Conservation (phyloP, 2,113 vertebrate species). For the Campylomormyrus tamandua region DNA sequence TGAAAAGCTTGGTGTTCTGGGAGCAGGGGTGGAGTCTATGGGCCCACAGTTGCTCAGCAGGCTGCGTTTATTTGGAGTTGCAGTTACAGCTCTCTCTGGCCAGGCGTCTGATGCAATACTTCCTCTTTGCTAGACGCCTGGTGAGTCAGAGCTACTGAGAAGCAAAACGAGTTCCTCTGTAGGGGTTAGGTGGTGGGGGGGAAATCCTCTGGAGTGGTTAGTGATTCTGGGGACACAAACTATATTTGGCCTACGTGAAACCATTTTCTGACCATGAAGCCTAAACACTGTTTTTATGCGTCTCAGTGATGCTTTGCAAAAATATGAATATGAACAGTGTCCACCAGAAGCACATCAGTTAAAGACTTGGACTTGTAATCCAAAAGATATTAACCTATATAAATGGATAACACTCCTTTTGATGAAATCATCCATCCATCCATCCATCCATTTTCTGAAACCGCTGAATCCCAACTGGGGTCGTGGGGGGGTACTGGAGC, state of each 20-base stretch:
- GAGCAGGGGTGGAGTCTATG: neutral
- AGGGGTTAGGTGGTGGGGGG: neutral
- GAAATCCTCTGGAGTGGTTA: neutral
- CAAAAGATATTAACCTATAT: neutral
- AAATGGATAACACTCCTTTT: neutral
- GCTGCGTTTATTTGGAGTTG: neutral
- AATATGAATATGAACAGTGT: neutral
- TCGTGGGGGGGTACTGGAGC: no score
- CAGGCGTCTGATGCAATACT: conserved; percentile 37
- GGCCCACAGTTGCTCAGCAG: neutral
- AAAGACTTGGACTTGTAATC: neutral
- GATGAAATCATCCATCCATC: neutral
- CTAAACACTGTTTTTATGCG: neutral
- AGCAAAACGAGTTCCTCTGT: conserved; percentile 13
- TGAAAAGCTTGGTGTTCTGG: neutral
- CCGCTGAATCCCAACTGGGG: no score
- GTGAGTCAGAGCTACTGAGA: conserved; percentile 37
- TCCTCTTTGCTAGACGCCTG: neutral
- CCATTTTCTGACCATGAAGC: neutral
- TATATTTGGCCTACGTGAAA: neutral
- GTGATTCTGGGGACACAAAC: neutral
- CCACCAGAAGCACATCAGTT: neutral
- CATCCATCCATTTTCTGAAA: no score
- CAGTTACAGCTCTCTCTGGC: neutral
- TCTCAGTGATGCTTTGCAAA: neutral